Evolutionary conservation across 2,113 vertebrate genomes (phyloP), one percentile per base, ranked within the genome.

Genomic region (Macrotus californicus): DNA sequence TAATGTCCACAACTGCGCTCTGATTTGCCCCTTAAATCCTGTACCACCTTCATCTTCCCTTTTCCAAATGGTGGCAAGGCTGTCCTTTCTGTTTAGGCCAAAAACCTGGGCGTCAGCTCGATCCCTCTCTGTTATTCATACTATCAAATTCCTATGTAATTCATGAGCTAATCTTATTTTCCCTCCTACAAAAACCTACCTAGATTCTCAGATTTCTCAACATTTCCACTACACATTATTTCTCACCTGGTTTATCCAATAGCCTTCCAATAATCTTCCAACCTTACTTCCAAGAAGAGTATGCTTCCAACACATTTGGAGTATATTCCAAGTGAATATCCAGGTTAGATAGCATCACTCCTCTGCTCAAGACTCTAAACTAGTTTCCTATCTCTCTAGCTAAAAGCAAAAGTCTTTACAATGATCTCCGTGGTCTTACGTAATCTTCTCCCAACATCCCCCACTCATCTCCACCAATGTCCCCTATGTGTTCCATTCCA

Each of bases 371-470:
- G 39, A 52, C 24, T 54, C 69, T 43, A 61, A 29, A 50, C 29
- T 72, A 6, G 31, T 64, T 92, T 61, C 22, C 34, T 48, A 3
- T 39, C 76, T 64, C 41, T 67, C 4, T 36, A 67, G 5, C 41
- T 66, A 81, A 79, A 77, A 77, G 24, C 19, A 22, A 81, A 91
- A 64, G 50, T 56, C 22, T 21, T 93, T 54, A 56, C 8, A 14
- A 48, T 6, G 4, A 70, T 48, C 11, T 46, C 79, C 1, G 9
- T 5, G 26, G 13, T 56, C n/a, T 19, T 39, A 41, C 0, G 0
- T 29, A 50, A 41, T 41, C 70, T 76, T 83, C 7, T 16, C 5
- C 21, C 29, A 26, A 34, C 2, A 34, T 8, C 4, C 3, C n/a
- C 54, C 56, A 46, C 6, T 11, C 61, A 7, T 70, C 19, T 39